Percentiles rank a stretch among this genome's conserved stretches.
phyloP scores from a whole-genome alignment of 2,797 vertebrate species.

The Alcedo quadribrachys region DNA sequence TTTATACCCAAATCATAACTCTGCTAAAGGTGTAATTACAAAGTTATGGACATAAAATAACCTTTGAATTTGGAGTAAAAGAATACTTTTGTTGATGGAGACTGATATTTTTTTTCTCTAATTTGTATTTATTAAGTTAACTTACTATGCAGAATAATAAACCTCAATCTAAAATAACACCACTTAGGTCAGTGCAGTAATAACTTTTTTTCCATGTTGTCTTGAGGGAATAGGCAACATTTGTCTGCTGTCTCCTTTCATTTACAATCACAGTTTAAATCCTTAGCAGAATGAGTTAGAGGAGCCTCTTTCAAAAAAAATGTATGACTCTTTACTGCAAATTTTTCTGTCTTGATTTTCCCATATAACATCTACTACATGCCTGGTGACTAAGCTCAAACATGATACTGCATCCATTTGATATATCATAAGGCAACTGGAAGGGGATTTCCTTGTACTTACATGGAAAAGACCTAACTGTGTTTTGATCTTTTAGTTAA shows the following conservation, averaged over 20 bases:
- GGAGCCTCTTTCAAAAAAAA: not conserved
- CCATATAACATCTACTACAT: not conserved
- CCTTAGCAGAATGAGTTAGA: not conserved
- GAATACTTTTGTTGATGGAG: not conserved
- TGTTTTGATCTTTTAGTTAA: not conserved
- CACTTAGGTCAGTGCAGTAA: conserved; percentile 2
- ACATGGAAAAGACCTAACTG: not conserved
- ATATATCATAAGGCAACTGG: not conserved
- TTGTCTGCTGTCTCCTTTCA: not conserved
- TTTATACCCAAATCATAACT: not conserved
- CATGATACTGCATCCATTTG: not conserved
- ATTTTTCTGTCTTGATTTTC: not conserved
- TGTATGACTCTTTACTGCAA: not conserved
- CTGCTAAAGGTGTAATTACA: not conserved
- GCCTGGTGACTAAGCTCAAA: not conserved
- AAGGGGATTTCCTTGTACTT: not conserved
- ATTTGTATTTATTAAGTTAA: not conserved
- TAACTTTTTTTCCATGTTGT: not conserved
- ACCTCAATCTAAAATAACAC: not conserved
- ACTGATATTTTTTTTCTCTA: not conserved
- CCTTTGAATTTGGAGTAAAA: not conserved
- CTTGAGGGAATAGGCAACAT: not conserved
- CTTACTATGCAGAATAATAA: conserved; percentile 11
- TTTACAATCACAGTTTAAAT: conserved; percentile 6
- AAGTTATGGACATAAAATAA: not conserved